Percentiles rank a stretch among this genome's conserved stretches.
Evolutionary conservation across 2,797 vertebrate species (phyloP).

Genomic region (Streptopelia turtur): DNA sequence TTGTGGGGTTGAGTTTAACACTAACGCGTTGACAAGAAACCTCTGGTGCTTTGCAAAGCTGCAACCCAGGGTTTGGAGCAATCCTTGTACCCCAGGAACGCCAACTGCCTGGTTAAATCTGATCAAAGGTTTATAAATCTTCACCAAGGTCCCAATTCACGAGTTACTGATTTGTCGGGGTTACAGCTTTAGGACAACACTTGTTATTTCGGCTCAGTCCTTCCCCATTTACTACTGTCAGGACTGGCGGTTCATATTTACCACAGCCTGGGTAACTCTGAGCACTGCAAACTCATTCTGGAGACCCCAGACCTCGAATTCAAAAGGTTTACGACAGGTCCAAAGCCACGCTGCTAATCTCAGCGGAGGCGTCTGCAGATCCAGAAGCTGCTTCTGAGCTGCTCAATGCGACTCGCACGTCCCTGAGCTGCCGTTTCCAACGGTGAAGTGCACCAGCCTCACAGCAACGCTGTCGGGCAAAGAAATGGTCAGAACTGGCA

Average conservation of each 20-base stretch:
- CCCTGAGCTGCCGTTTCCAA: neutral
- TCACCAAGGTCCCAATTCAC: neutral
- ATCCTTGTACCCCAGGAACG: neutral
- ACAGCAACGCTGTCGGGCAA: rapidly evolving
- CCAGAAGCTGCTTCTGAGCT: neutral
- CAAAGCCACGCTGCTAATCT: neutral
- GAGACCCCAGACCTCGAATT: neutral
- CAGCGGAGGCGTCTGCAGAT: neutral
- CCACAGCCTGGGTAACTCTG: neutral
- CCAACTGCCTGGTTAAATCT: neutral
- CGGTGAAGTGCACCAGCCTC: neutral
- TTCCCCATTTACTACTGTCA: neutral
- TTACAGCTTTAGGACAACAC: neutral
- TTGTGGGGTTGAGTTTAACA: neutral
- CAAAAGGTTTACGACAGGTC: neutral
- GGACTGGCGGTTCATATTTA: neutral
- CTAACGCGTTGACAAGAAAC: neutral
- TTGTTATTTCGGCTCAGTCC: neutral
- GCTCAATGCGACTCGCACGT: neutral
- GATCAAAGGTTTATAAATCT: neutral
- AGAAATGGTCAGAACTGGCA: neutral
- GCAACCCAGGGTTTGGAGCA: neutral
- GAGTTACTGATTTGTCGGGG: neutral
- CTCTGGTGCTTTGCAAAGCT: neutral
- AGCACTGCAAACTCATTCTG: neutral